Conservation (phyloP, 2,888 invertebrate species). For the Latheticus oryzae region DNA sequence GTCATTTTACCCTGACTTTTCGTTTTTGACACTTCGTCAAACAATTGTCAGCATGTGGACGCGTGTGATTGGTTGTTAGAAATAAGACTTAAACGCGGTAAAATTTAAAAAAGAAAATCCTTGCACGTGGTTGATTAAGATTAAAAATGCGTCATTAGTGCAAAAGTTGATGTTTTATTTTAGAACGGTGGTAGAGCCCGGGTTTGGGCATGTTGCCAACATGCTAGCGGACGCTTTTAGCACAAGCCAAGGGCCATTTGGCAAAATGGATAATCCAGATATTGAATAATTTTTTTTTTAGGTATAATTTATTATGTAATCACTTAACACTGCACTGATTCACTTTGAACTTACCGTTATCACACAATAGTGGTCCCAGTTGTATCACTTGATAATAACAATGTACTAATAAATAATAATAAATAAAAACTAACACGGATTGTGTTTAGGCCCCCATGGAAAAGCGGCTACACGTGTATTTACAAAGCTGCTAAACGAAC, state of each 20-base stretch:
- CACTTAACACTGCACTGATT: constrained; percentile 48
- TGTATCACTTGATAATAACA: constrained; percentile 55
- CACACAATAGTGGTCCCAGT: constrained; percentile 64
- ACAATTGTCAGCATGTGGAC: constrained; percentile 66
- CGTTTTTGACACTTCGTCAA: constrained; percentile 32
- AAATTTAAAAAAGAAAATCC: constrained; percentile 31
- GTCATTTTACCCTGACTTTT: constrained; percentile 33
- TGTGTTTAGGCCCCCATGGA: constrained; percentile 63
- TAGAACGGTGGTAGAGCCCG: constrained; percentile 63
- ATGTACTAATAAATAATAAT: constrained; percentile 41
- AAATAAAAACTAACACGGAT: constrained; percentile 50
- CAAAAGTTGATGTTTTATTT: constrained; percentile 57
- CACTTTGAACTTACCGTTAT: constrained; percentile 47
- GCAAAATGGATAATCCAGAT: constrained; percentile 50
- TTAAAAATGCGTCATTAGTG: constrained; percentile 56
- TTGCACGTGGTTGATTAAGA: constrained; percentile 31
- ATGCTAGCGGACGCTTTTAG: constrained; percentile 69
- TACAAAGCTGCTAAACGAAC: constrained; percentile 70
- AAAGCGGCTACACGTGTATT: constrained; percentile 54
- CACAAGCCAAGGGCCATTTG: constrained; percentile 70
- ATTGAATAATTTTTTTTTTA: no score
- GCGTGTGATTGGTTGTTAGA: constrained; percentile 63
- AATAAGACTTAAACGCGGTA: constrained; percentile 42
- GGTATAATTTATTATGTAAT: no score
- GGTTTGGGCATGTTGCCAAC: constrained; percentile 65